phyloP scores from a whole-genome alignment of 1,140 invertebrate genomes.

The Calycopis cecrops region DNA sequence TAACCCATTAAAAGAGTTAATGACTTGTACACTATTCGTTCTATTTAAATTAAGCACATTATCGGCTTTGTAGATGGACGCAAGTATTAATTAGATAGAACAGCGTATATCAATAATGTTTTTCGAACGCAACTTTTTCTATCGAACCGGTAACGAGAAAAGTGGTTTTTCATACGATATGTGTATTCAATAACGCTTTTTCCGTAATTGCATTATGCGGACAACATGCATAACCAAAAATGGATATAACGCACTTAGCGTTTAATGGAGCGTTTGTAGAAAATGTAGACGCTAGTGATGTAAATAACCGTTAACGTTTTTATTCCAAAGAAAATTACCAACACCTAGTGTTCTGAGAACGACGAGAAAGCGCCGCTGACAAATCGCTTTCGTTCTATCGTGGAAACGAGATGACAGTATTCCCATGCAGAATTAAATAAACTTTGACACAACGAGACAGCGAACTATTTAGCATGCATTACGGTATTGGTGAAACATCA shows the following conservation, averaged over 20 bases:
- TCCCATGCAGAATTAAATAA: background rate
- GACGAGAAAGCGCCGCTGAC: slow-evolving; percentile 3
- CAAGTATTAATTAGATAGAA: no score
- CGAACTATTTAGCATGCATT: no score
- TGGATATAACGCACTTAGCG: slow-evolving; percentile 9
- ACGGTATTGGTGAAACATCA: no score
- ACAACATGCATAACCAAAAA: slow-evolving; percentile 12
- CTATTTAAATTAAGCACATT: no score
- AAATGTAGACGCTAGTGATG: slow-evolving; percentile 6
- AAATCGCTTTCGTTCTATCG: slow-evolving; percentile 6
- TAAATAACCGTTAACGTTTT: slow-evolving; percentile 11
- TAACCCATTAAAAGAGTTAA: no score
- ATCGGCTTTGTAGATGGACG: no score
- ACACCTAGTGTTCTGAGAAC: slow-evolving; percentile 3
- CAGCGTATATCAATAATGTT: no score
- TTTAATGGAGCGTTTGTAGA: slow-evolving; percentile 10
- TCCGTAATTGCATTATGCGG: slow-evolving; percentile 8
- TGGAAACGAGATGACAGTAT: slow-evolving; percentile 5
- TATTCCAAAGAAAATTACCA: background rate
- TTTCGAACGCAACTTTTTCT: background rate
- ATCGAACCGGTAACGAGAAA: slow-evolving; percentile 2
- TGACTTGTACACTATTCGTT: no score
- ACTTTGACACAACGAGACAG: no score
- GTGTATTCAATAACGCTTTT: slow-evolving; percentile 2
- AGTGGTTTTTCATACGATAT: slow-evolving; percentile 4